A percentile compares a stretch with the other conserved stretches of the same genome.
These are phyloP conservation scores for Ophion obscuratus DNA, from an alignment of 2,888 invertebrate species.

Conservation along the genomic window DNA sequence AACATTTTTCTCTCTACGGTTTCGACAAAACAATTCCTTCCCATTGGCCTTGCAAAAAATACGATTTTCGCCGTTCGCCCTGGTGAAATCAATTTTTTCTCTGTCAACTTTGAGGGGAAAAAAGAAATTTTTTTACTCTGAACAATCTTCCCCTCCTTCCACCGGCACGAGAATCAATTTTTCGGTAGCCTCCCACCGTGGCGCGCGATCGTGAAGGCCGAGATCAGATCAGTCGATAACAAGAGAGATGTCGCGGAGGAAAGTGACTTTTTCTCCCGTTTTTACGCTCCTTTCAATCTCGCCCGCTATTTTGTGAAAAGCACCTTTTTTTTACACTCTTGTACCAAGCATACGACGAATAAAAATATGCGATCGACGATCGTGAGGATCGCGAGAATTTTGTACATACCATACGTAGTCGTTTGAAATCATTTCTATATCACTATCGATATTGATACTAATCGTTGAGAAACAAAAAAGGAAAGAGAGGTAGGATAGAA, in stretches of 20 bases:
- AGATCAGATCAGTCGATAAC: background rate
- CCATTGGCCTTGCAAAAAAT: background rate
- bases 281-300: background rate
- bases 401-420: conserved; percentile 46
- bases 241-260: background rate
- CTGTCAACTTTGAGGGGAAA: background rate
- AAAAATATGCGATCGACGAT: conserved; percentile 14
- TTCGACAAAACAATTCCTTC: background rate
- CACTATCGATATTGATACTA: conserved; percentile 15
- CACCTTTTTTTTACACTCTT: conserved; percentile 45
- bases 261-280: conserved; percentile 7
- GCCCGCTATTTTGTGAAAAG: conserved; percentile 16
- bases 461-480: conserved; percentile 17
- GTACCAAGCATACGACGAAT: background rate
- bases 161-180: background rate
- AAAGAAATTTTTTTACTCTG: background rate
- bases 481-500: background rate
- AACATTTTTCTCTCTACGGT: background rate
- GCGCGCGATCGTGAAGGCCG: background rate
- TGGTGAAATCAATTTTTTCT: background rate
- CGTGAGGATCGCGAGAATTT: conserved; percentile 52
- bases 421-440: conserved; percentile 49
- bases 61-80: background rate
- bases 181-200: background rate
- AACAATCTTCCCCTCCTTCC: background rate